Conservation (phyloP, 53 echinoderm and acorn worm genomes). For the Antedon mediterranea region DNA sequence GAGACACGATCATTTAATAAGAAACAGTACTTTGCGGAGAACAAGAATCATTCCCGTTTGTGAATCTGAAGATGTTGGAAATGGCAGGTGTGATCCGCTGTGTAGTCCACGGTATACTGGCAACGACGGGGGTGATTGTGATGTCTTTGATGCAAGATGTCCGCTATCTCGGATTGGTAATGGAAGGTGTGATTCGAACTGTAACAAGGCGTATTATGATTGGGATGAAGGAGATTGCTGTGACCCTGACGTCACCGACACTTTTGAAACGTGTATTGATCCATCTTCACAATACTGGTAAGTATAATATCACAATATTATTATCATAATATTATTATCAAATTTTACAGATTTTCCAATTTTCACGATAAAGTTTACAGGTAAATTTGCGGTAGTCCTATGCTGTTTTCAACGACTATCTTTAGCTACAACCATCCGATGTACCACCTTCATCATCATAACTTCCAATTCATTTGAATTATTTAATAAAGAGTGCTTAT, state of each 20-base stretch:
- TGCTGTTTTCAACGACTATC: no score
- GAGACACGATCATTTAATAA: conserved; percentile 20
- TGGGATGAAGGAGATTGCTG: conserved; percentile 92
- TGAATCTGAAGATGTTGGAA: conserved; percentile 27
- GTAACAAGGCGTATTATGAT: conserved; percentile 42
- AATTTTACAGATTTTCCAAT: no score
- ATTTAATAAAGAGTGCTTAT: no score
- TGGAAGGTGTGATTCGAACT: conserved; percentile 37
- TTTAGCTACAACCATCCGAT: no score
- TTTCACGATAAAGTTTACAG: no score
- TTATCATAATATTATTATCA: no score
- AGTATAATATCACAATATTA: neutral
- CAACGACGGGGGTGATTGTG: conserved; percentile 35
- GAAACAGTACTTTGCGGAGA: conserved; percentile 39
- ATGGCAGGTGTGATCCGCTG: conserved; percentile 33
- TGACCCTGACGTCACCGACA: conserved; percentile 19
- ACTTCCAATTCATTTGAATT: no score
- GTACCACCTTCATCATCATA: no score
- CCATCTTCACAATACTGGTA: conserved; percentile 64
- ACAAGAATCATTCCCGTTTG: conserved; percentile 45
- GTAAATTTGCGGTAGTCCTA: no score
- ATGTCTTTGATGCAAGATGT: conserved; percentile 1
- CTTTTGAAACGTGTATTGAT: conserved; percentile 39
- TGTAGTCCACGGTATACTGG: neutral
- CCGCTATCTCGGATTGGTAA: conserved; percentile 16